These are phyloP conservation scores for Eulemur coronatus DNA, from an alignment of 2,797 vertebrate genomes.

Conservation along the genomic window DNA sequence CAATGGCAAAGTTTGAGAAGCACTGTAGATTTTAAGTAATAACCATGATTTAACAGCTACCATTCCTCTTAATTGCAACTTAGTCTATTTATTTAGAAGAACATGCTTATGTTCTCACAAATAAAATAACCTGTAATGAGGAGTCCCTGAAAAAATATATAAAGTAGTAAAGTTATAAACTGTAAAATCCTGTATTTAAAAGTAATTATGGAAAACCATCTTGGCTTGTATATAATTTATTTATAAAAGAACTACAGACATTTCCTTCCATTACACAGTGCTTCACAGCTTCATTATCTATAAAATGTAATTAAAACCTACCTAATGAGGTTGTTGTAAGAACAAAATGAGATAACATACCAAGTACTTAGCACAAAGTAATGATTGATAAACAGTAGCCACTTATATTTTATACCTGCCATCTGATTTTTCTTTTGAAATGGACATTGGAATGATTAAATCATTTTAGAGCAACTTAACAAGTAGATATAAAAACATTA, in stretches of 20 bases:
- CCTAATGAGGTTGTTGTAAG: not conserved
- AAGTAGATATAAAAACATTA: constrained; percentile 24
- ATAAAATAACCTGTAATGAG: not conserved
- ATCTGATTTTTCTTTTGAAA: not conserved
- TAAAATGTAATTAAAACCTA: not conserved
- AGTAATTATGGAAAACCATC: not conserved
- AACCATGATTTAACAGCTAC: not conserved
- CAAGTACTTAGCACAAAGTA: not conserved
- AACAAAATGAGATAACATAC: not conserved
- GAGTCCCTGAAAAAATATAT: not conserved
- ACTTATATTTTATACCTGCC: not conserved
- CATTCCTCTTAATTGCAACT: not conserved
- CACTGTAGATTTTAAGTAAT: not conserved
- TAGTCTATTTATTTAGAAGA: not conserved
- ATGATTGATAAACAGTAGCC: not conserved
- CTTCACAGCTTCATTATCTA: not conserved
- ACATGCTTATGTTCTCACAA: not conserved
- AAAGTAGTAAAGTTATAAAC: not conserved
- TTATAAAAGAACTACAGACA: not conserved
- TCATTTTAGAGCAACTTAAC: constrained; percentile 26
- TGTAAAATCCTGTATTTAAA: not conserved
- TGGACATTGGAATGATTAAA: not conserved
- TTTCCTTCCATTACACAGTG: not conserved
- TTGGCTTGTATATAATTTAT: not conserved
- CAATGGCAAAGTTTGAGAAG: not conserved